phyloP scores from a whole-genome alignment of 2,888 invertebrate species.

The Gerosis bhagava region DNA sequence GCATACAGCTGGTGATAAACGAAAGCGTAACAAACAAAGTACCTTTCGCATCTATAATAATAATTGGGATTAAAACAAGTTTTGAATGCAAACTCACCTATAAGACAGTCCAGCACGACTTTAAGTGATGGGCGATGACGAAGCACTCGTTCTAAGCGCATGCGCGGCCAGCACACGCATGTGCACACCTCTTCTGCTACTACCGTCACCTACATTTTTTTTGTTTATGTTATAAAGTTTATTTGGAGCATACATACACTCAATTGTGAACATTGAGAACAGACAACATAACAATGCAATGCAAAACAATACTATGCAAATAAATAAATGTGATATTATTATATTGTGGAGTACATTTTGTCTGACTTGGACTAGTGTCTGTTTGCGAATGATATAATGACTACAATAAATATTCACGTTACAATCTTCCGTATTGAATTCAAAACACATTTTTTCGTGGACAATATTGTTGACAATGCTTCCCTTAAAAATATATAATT shows the following conservation, averaged over 20 bases:
- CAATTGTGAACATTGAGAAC: no score
- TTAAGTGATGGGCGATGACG: conserved; percentile 88
- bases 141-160: conserved; percentile 88
- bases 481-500: conserved; percentile 37
- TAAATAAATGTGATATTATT: conserved; percentile 82
- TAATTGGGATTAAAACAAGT: no score
- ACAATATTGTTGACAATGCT: conserved; percentile 40
- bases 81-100: no score
- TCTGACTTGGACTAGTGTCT: conserved; percentile 79
- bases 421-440: conserved; percentile 34
- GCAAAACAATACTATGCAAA: no score
- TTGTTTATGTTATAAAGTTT: no score
- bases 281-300: no score
- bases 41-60: no score
- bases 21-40: no score
- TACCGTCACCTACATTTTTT: conserved; percentile 86
- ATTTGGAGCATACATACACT: no score
- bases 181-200: conserved; percentile 90
- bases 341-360: conserved; percentile 77
- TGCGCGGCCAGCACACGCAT: conserved; percentile 90
- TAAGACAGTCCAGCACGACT: conserved; percentile 89
- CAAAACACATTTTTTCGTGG: conserved; percentile 33
- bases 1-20: no score
- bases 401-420: conserved; percentile 52
- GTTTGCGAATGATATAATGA: conserved; percentile 56